phyloP scores from a whole-genome alignment of 2,113 vertebrate genomes.

The Neomonachus schauinslandi region DNA sequence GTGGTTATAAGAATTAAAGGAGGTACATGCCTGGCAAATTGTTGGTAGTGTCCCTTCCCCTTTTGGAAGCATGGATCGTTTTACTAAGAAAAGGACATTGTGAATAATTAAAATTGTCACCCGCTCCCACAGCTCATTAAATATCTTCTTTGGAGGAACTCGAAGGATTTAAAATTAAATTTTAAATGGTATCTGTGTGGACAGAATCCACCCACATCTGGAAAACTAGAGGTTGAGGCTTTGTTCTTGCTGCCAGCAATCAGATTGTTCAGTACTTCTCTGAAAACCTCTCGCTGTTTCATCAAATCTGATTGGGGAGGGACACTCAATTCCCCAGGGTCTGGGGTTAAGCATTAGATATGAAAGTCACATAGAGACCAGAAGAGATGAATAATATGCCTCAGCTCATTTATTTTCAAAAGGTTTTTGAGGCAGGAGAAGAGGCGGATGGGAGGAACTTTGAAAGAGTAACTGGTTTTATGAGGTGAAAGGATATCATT shows the following conservation, averaged over 20 bases:
- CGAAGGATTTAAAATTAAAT: conserved; percentile 58
- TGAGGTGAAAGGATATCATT: background rate
- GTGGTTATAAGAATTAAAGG: background rate
- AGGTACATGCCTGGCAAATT: background rate
- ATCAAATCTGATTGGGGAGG: conserved; percentile 14
- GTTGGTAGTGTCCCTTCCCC: background rate
- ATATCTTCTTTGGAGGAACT: conserved; percentile 48
- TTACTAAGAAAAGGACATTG: conserved; percentile 28
- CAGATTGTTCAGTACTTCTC: background rate
- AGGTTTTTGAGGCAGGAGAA: background rate
- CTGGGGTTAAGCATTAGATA: background rate
- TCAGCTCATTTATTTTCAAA: conserved; percentile 61
- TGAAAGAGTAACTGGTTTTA: background rate
- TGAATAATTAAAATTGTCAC: conserved; percentile 64
- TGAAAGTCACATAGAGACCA: background rate
- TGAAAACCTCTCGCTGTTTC: conserved; percentile 49
- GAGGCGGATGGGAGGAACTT: conserved; percentile 11
- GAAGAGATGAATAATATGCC: conserved; percentile 20
- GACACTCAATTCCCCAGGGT: background rate
- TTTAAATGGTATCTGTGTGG: conserved; percentile 52
- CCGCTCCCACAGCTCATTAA: conserved; percentile 31
- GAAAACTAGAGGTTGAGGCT: conserved; percentile 26
- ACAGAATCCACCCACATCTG: conserved; percentile 53
- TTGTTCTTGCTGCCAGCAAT: conserved; percentile 42
- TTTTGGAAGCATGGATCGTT: conserved; percentile 1